These are phyloP conservation scores for Achroia grisella DNA, from an alignment of 1,140 invertebrate genomes.

Conservation along the genomic window DNA sequence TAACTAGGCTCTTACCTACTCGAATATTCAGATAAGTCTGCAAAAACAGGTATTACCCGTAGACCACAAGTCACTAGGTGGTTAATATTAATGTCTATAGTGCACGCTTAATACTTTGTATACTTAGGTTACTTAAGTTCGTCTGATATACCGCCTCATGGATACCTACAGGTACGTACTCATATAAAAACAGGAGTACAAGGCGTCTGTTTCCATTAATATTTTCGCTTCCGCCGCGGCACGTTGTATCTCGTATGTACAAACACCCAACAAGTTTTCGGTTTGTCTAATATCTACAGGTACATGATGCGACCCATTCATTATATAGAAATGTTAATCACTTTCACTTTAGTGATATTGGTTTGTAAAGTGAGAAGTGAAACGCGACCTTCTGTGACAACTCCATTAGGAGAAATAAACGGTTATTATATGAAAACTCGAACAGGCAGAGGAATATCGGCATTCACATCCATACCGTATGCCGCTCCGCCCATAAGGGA, in stretches of 20 bases:
- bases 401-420: constrained; percentile 50
- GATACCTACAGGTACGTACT: too few species aligned
- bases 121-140: too few species aligned
- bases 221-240: constrained; percentile 26
- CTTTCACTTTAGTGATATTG: background rate
- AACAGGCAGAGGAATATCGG: constrained; percentile 65
- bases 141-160: too few species aligned
- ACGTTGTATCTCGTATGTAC: background rate
- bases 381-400: constrained; percentile 22
- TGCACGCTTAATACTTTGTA: too few species aligned
- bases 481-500: constrained; percentile 78
- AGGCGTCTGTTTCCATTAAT: constrained; percentile 29
- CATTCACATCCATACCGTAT: constrained; percentile 77
- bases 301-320: too few species aligned
- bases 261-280: background rate
- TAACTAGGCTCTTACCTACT: too few species aligned
- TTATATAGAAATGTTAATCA: too few species aligned
- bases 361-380: constrained; percentile 13
- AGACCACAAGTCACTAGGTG: too few species aligned
- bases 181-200: constrained; percentile 1
- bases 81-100: too few species aligned
- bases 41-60: too few species aligned
- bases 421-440: constrained; percentile 67
- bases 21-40: too few species aligned
- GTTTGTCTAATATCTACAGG: constrained; percentile 3